Base-by-base conservation (phyloP, 2,113 vertebrate genomes). In the Planiliza haematocheilus region DNA sequence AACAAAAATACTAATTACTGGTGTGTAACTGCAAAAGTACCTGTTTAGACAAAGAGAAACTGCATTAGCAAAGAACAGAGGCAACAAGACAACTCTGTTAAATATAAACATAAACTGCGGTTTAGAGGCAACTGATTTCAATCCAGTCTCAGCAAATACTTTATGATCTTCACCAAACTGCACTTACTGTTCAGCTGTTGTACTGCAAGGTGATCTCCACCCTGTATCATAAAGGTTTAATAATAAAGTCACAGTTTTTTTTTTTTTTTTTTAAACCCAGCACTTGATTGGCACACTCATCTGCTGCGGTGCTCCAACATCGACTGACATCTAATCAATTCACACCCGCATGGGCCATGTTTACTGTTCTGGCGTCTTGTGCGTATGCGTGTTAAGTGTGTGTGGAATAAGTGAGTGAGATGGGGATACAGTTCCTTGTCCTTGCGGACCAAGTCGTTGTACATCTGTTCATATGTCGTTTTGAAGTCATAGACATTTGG, bases 401-500 rank as follows among this genome's bases (percentile, higher is more conserved):
- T 63, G 57, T 39, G 20, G 18, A 17, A 60, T 21, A 51, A 24
- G 77, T 65, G 80, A 70, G 80, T 51, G 78, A 72, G 81, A 45
- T 60, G 88, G 95, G 97, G 98, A 99, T 99, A 99, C 98, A 99
- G 97, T 95, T 99, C 98, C 95, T 99, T 99, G 96, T 99, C 98
- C 94, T 99, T 99, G 94, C 96, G 97, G 94, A 99, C 97, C 85
- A 99, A 96, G 88, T 99, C 98, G 95, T 95, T 98, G 96, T 99
- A 99, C 98, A 99, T 99, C 97, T 99, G 97, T 93, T 98, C 97
- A 89, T 99, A 99, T 83, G 97, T 97, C 39, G 97, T 99, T 96
- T 98, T 99, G 96, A 99, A 99, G 95, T 99, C 98, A 52, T 98
- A 99, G 89, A 99, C 97, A 90, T 99, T 99, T 13, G 98, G 98